phyloP scores from a whole-genome alignment of 1,140 invertebrate species.

The Dinothrombium tinctorium region DNA sequence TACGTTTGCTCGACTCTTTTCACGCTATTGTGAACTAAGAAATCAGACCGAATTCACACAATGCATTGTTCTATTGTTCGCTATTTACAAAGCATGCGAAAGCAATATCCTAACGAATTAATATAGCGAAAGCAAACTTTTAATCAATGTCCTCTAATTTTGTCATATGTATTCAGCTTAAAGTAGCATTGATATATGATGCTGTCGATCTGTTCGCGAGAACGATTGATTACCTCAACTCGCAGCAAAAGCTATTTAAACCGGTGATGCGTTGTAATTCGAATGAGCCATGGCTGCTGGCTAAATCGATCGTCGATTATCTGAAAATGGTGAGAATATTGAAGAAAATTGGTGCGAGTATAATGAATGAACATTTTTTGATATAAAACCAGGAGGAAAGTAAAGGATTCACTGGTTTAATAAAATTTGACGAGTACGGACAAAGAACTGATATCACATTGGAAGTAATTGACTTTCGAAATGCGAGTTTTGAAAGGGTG shows the following conservation, averaged over 20 bases:
- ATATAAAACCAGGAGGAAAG: too few relatives aligned
- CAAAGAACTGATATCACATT: too few relatives aligned
- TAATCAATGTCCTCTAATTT: background rate
- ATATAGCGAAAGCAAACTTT: background rate
- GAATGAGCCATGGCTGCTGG: background rate
- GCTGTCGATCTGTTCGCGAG: background rate
- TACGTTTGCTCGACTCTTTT: too few relatives aligned
- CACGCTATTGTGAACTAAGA: too few relatives aligned
- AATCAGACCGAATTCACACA: too few relatives aligned
- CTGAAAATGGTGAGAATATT: conserved; percentile 4
- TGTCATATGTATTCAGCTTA: background rate
- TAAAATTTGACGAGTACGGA: too few relatives aligned
- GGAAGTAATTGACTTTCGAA: too few relatives aligned
- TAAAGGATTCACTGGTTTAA: too few relatives aligned
- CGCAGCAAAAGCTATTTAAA: background rate
- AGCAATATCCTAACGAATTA: too few relatives aligned
- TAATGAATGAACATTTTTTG: too few relatives aligned
- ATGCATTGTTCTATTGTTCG: conserved; percentile 21
- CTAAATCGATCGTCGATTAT: background rate
- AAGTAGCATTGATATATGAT: conserved; percentile 1
- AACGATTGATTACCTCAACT: background rate
- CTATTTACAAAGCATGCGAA: background rate
- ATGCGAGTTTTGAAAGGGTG: too few relatives aligned
- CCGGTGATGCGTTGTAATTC: background rate
- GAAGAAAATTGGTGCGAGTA: background rate